phyloP scores from a whole-genome alignment of 2,888 invertebrate genomes.

The Leptopilina myrica region DNA sequence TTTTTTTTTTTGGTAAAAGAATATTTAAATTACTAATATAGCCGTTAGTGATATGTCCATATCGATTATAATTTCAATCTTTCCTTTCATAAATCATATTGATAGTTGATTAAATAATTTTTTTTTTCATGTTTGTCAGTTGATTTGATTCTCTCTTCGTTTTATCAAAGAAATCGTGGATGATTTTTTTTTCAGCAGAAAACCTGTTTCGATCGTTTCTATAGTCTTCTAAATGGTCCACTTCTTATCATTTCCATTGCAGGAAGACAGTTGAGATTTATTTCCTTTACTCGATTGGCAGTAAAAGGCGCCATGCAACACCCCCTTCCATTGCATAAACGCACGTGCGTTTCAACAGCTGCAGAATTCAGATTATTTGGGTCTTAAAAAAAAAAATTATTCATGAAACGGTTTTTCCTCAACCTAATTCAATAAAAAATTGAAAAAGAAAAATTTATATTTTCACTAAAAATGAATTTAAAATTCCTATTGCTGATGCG shows the following conservation, averaged over 20 bases:
- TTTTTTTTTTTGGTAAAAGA: too few relatives aligned
- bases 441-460: background rate
- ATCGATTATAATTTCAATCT: too few relatives aligned
- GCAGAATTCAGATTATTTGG: too few relatives aligned
- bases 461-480: background rate
- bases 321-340: conserved; percentile 24
- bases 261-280: conserved; percentile 44
- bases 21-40: too few relatives aligned
- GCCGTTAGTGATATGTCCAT: too few relatives aligned
- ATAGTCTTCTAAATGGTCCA: conserved; percentile 36
- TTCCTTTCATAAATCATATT: too few relatives aligned
- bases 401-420: background rate
- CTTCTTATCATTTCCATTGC: conserved; percentile 46
- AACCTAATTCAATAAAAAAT: background rate
- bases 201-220: conserved; percentile 16
- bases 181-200: background rate
- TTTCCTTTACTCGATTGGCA: conserved; percentile 35
- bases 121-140: background rate
- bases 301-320: conserved; percentile 37
- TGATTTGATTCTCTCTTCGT: background rate
- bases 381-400: conserved; percentile 11
- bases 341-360: conserved; percentile 41
- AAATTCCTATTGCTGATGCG: too few relatives aligned
- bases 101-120: background rate
- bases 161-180: background rate